phyloP scores from a whole-genome alignment of 37 sponge, comb jelly and placozoan genomes.

The Tethya wilhelma region DNA sequence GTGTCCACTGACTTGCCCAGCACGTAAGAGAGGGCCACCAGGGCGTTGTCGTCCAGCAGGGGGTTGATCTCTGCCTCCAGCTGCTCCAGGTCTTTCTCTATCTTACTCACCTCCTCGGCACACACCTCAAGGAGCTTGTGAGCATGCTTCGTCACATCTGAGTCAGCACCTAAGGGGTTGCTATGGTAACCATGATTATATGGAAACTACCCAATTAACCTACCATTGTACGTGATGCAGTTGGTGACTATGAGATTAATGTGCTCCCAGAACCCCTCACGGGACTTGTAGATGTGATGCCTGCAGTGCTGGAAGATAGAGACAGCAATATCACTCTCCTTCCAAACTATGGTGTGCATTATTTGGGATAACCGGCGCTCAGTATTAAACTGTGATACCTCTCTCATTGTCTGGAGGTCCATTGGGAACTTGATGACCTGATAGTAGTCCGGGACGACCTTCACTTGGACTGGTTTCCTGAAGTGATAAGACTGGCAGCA shows the following conservation, averaged over 20 bases:
- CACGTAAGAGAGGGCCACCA: constrained; percentile 65
- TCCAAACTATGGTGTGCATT: not conserved
- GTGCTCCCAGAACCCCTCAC: constrained; percentile 84
- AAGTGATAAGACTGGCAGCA: constrained; percentile 74
- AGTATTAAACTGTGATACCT: too few species aligned
- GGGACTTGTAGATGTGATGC: constrained; percentile 69
- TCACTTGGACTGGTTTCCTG: constrained; percentile 88
- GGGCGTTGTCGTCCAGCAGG: constrained; percentile 74
- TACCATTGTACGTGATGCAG: constrained; percentile 94
- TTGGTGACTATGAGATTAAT: constrained; percentile 91
- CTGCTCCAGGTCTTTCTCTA: constrained; percentile 75
- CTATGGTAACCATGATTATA: not conserved
- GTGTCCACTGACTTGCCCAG: constrained; percentile 57
- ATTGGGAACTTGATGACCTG: constrained; percentile 92
- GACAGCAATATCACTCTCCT: not conserved
- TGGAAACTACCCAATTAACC: not conserved
- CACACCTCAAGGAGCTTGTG: constrained; percentile 72
- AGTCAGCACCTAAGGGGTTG: constrained; percentile 49
- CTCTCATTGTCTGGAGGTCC: constrained; percentile 97
- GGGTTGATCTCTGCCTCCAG: constrained; percentile 84
- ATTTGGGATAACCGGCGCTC: too few species aligned
- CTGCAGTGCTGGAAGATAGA: constrained; percentile 64
- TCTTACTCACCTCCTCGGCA: constrained; percentile 70
- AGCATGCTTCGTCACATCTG: constrained; percentile 74
- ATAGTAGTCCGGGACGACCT: constrained; percentile 95